Conservation (phyloP, 2,797 vertebrate genomes). For the Xerus rutilus region DNA sequence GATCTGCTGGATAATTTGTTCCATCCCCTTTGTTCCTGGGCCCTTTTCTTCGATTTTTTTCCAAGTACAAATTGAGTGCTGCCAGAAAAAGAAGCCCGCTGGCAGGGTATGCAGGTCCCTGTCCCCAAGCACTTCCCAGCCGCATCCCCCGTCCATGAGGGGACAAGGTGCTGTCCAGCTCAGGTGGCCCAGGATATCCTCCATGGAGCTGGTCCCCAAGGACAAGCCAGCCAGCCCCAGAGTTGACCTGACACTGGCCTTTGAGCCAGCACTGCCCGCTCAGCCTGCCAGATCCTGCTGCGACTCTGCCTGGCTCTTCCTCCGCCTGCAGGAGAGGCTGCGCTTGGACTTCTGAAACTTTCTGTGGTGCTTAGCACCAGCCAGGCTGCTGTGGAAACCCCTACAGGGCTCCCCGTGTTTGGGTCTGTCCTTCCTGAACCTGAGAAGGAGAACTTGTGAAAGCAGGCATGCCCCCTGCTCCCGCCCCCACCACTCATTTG, state of each 20-base stretch:
- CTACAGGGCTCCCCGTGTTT: neutral
- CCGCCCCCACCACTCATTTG: neutral
- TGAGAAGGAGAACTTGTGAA: neutral
- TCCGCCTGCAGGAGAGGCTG: neutral
- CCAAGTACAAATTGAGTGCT: slow-evolving; percentile 79
- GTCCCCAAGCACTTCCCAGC: slow-evolving; percentile 9
- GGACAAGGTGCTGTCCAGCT: neutral
- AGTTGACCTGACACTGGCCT: neutral
- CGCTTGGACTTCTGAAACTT: neutral
- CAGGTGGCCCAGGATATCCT: neutral
- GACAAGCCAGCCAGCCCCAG: slow-evolving; percentile 39
- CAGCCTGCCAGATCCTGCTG: neutral
- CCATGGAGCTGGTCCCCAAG: slow-evolving; percentile 56
- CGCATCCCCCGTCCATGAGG: neutral
- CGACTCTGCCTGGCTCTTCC: neutral
- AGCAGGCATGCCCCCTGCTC: no score
- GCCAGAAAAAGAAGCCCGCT: slow-evolving; percentile 63
- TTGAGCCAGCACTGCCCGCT: neutral
- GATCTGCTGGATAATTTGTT: slow-evolving; percentile 87
- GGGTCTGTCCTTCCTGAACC: neutral
- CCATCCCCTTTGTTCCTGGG: slow-evolving; percentile 76
- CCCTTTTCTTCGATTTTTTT: slow-evolving; percentile 49
- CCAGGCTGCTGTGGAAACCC: neutral
- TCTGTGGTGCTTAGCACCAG: neutral
- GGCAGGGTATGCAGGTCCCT: slow-evolving; percentile 63